Base-by-base conservation (phyloP, 2,888 invertebrate genomes). In the Sturmia bella region DNA sequence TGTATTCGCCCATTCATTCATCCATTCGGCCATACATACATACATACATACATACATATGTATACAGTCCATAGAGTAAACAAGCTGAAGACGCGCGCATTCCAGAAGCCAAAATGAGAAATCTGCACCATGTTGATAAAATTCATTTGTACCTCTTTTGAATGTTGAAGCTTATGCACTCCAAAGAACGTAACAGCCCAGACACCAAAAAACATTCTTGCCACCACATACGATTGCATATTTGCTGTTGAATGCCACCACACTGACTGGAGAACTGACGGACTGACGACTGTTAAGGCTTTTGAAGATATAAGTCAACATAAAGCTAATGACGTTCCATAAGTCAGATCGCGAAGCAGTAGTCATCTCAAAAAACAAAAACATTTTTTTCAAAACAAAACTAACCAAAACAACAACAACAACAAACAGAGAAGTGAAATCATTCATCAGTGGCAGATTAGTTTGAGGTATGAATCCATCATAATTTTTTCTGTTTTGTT, bases 391-490 rank as follows among this genome's bases (percentile, higher is more conserved):
- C 75, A 74, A 81, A 80, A 80, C 69, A 32, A 74, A 48, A 66
- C n/a, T 66, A 50, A 39, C 48, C 64, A 69, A 69, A 61, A 69
- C 76, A 54, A 52, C 52, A 54, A 54, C 45, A 57, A 50, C 64
- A 69, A 56, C 63, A 69, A 74, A 45, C 72, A 63, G 79, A 73
- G 66, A 78, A 78, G 70, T 75, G 70, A 87, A 88, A 89, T 89
- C 90, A 90, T 90, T 90, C 90, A 90, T 90, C 90, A 90, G 90
- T 90, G 90, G 90, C 90, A 90, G 88, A 89, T 90, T 88, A 89
- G 89, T 89, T 89, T 89, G 90, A 88, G 90, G 90, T 90, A 89
- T 85, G 87, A 90, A 90, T 90, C 89, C 90, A 90, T 87, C 87
- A 87, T 89, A 86, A 52, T 66, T 32, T 57, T 69, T 61, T 32